Base-by-base conservation (phyloP, 1,140 invertebrate species). In the Drosophila asahinai region DNA sequence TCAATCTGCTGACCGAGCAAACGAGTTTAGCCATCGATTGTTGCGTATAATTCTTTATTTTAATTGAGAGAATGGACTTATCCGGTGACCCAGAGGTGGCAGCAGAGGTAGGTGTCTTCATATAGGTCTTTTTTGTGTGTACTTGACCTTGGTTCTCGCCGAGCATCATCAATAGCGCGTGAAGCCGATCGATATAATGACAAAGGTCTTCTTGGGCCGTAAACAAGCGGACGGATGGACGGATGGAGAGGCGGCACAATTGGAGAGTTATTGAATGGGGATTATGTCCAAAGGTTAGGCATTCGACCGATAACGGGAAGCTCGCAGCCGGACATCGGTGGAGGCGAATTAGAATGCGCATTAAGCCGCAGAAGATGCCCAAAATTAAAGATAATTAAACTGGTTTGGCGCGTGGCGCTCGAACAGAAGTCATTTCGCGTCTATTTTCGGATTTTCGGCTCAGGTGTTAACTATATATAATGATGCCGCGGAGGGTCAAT, bases 1-100 rank as follows among this genome's bases (percentile, higher is more conserved):
- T 30, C 40, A 15, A 17, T 19, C 57, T 36, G 33, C 33, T 36
- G 33, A 63, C 25, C 15, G 11, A 17, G 12, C 67, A 60, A 73
- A 73, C 67, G 22, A 38, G 67, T 71, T 71, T 72, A 58, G 49
- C 49, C 45, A 15, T n/a, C 14, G 54, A 40, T 40, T 57, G 22
- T 33, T 72, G 30, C 17, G 36, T 48, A 60, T 51, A 73, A 73
- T 73, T 73, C 68, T 51, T 38, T 51, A n/a, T 40, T 73, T 60
- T 73, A 73, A 73, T 73, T 73, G 70, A 17, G 54, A 59, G 70
- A 73, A 73, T 73, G 68, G 67, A 43, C 48, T 43, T 52, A 30
- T 72, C 66, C 55, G 68, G 33, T 59, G 68, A 73, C 55, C 70
- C 52, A 60, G 30, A 60, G 38, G 36, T 58, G 43, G 33, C 17